Conservation (phyloP, 2,888 invertebrate genomes). For the Parasteatoda lunata region DNA sequence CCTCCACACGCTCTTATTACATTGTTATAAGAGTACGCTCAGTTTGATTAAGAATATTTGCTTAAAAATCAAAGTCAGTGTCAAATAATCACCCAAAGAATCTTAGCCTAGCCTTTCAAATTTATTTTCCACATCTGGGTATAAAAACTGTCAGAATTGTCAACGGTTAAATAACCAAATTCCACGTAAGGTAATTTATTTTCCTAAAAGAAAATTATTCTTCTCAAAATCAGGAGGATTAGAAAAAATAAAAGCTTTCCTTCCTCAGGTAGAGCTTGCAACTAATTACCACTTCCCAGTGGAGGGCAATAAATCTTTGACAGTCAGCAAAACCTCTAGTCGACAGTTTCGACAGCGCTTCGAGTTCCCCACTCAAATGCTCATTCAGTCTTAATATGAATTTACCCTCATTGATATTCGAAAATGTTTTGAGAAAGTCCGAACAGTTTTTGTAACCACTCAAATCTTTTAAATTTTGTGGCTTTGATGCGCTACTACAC, state of each 20-base stretch:
- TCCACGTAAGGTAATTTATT: slow-evolving; percentile 58
- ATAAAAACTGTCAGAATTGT: slow-evolving; percentile 54
- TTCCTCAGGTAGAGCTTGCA: slow-evolving; percentile 50
- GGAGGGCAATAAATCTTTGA: slow-evolving; percentile 67
- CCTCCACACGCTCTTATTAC: too few relatives aligned
- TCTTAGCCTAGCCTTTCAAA: too few relatives aligned
- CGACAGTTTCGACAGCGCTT: slow-evolving; percentile 67
- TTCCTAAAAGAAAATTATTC: slow-evolving; percentile 55
- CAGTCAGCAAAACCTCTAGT: slow-evolving; percentile 63
- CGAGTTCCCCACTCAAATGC: slow-evolving; percentile 54
- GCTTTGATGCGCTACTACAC: not conserved
- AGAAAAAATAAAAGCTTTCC: slow-evolving; percentile 32
- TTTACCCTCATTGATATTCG: slow-evolving; percentile 67
- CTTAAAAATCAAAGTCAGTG: too few relatives aligned
- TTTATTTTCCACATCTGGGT: not conserved
- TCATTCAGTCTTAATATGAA: slow-evolving; percentile 67
- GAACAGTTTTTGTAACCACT: not conserved
- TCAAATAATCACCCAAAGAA: too few relatives aligned
- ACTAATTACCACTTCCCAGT: slow-evolving; percentile 59
- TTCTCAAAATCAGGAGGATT: slow-evolving; percentile 38
- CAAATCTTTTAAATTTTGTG: not conserved
- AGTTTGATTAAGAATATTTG: too few relatives aligned
- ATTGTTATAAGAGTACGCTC: too few relatives aligned
- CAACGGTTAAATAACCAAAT: slow-evolving; percentile 56
- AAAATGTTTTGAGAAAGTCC: slow-evolving; percentile 47